Evolutionary conservation across 2,888 invertebrate species (phyloP), one percentile per base, ranked within the genome.

Genomic region (Apantesis nais): DNA sequence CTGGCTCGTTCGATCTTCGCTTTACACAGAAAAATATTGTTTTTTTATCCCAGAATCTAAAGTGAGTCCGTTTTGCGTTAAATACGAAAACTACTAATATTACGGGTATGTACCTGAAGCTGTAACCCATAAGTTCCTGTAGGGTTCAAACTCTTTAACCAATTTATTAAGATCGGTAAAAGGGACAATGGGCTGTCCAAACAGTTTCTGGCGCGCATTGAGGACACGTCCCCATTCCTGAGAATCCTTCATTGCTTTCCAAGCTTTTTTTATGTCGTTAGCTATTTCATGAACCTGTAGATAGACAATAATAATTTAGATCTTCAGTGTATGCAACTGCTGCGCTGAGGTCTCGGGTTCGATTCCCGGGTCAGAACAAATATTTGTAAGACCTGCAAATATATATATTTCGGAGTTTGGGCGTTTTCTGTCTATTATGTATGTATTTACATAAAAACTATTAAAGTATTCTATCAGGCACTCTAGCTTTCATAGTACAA

Each of bases 61-160:
- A 55, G 25, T 55, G 25, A 11, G 55, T 55, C 14, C 11, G 25
- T 55, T 3, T 12, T n/a, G 14, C n/a, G 12, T 55, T 1, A 12
- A 55, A 12, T 25, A 12, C 5, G n/a, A 25, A 25, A 5, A 55
- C 12, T 25, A 55, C 12, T 25, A 55, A 55, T 25, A 29, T 58
- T 16, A 29, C 58, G 29, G 8, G 5, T 64, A n/a, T 0, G 29
- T 83, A 96, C 97, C 97, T 67, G 98, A 97, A 9, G 97, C 97
- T 0, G 98, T 97, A 62, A 96, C 95, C 98, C 98, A 99, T 0
- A 99, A 92, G 78, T 96, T 97, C 78, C 97, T 96, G 88, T 97
- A 98, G 0, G 98, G 98, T 77, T 97, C 97, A 84, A 98, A 98
- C 83, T 98, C 97, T 79, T 97, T 97, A 22, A 97, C 96, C 22